Evolutionary conservation across 2,888 invertebrate species (phyloP).

Genomic region (Eupithecia subfuscata): DNA sequence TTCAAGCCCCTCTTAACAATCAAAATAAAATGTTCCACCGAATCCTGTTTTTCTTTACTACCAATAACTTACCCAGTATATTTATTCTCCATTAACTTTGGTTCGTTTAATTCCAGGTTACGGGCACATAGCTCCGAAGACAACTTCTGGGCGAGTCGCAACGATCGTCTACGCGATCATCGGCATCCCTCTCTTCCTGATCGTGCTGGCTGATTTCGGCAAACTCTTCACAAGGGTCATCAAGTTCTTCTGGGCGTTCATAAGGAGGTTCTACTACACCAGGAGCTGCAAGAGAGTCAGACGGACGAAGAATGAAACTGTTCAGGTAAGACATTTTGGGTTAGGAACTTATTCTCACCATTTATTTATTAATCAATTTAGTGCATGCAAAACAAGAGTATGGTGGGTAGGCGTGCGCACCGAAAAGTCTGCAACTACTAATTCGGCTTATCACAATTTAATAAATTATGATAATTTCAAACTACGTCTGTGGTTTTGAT

Average conservation of each 20-base stretch:
- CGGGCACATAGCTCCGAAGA: conserved; percentile 97
- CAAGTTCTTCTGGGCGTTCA: conserved; percentile 95
- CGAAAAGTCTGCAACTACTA: background rate
- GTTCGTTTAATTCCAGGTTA: conserved; percentile 88
- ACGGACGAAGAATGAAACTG: conserved; percentile 85
- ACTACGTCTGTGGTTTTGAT: background rate
- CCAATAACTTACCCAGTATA: background rate
- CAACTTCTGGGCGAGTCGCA: conserved; percentile 91
- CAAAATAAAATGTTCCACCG: conserved; percentile 21
- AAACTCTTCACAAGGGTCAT: conserved; percentile 95
- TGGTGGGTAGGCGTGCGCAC: background rate
- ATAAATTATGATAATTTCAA: background rate
- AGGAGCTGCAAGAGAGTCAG: conserved; percentile 92
- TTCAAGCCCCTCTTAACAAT: background rate
- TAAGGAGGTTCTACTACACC: conserved; percentile 92
- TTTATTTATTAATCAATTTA: no score
- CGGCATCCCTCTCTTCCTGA: conserved; percentile 97
- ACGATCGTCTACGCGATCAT: conserved; percentile 97
- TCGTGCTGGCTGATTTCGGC: conserved; percentile 97
- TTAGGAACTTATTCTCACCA: no score
- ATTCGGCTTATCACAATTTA: background rate
- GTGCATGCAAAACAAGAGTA: background rate
- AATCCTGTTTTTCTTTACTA: conserved; percentile 22
- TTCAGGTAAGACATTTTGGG: conserved; percentile 85
- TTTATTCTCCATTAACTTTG: background rate